Conservation (phyloP, 2,113 vertebrate genomes). For the Smithornis capensis region DNA sequence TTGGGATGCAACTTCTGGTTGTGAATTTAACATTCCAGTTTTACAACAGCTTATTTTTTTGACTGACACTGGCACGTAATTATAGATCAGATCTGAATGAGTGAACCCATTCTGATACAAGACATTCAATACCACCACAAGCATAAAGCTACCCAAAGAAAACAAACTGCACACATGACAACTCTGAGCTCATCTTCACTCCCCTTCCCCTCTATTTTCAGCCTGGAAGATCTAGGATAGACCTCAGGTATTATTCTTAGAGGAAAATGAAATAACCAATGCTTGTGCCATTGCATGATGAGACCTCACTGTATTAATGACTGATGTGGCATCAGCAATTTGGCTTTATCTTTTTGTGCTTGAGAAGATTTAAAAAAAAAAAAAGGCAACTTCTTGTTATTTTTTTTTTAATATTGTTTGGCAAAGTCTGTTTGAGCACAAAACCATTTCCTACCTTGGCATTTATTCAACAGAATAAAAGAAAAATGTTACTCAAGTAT, state of each 20-base stretch:
- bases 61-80: neutral
- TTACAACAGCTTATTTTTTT: neutral
- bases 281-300: rapidly evolving
- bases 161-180: neutral
- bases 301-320: neutral
- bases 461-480: neutral
- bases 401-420: neutral
- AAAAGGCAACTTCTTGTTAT: neutral
- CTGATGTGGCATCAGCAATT: neutral
- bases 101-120: neutral
- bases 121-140: neutral
- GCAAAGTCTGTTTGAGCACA: neutral
- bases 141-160: neutral
- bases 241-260: neutral
- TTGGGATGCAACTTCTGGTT: neutral
- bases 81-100: neutral
- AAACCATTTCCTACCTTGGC: neutral
- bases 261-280: neutral
- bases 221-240: neutral
- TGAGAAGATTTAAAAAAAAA: neutral
- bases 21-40: neutral
- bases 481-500: neutral
- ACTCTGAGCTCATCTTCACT: neutral
- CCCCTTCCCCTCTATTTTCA: neutral
- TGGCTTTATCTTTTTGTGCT: neutral